Conservation (phyloP, 2,797 vertebrate genomes). For the Clarias platycephalus region DNA sequence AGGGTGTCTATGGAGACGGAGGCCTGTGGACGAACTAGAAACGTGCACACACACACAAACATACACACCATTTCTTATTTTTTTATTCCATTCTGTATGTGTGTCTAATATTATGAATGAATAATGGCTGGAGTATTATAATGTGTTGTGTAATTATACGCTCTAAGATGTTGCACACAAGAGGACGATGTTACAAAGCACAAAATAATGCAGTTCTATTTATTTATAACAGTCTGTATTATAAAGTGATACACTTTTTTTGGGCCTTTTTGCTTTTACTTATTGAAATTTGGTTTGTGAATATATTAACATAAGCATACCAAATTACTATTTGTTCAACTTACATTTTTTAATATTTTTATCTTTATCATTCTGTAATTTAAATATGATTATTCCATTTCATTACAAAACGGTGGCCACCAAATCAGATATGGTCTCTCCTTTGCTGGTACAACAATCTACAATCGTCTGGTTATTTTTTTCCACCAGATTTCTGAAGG, state of each 20-base stretch:
- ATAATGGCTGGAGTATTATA: background rate
- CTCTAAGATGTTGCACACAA: background rate
- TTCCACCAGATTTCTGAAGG: background rate
- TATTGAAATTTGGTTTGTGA: too few relatives aligned
- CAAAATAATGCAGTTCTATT: background rate
- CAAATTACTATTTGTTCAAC: too few relatives aligned
- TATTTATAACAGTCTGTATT: background rate
- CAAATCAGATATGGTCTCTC: too few relatives aligned
- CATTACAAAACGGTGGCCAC: background rate
- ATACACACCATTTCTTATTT: background rate
- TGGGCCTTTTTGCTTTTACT: too few relatives aligned
- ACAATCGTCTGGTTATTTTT: background rate
- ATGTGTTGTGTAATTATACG: background rate
- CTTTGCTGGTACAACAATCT: background rate
- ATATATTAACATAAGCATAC: too few relatives aligned
- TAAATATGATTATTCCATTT: background rate
- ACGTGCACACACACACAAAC: constrained; percentile 8
- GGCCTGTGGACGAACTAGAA: constrained; percentile 84
- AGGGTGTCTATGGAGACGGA: constrained; percentile 79
- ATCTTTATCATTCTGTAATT: too few relatives aligned
- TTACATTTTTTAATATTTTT: too few relatives aligned
- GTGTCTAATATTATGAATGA: background rate
- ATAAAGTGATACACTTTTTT: background rate
- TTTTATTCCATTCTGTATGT: background rate
- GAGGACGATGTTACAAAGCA: background rate